These are phyloP conservation scores for Oryzias sinensis DNA, from an alignment of 2,797 vertebrate genomes.

Conservation along the genomic window DNA sequence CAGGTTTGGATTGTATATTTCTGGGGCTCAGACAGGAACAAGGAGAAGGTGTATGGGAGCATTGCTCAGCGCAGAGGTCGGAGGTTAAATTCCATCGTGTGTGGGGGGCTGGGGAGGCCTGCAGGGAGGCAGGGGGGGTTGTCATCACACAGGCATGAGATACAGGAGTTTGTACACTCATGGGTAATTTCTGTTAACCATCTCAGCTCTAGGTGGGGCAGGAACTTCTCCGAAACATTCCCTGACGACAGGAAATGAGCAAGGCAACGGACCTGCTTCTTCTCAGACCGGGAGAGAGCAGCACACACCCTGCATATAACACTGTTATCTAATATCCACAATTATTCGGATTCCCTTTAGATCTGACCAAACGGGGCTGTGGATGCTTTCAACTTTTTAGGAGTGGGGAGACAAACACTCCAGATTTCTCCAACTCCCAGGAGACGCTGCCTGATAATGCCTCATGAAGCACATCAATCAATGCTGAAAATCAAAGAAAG, in stretches of 20 bases:
- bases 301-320: slow-evolving; percentile 12
- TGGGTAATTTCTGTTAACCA: slow-evolving; percentile 46
- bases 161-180: slow-evolving; percentile 28
- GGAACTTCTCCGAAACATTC: slow-evolving; percentile 66
- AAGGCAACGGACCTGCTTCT: slow-evolving; percentile 27
- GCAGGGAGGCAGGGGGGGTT: slow-evolving; percentile 55
- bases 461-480: too few species aligned
- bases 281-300: slow-evolving; percentile 6
- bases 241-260: slow-evolving; percentile 70
- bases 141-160: slow-evolving; percentile 59
- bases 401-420: too few species aligned
- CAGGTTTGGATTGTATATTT: neutral
- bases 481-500: too few species aligned
- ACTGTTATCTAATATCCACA: slow-evolving; percentile 19
- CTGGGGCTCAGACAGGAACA: slow-evolving; percentile 18
- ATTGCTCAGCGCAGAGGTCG: slow-evolving; percentile 52
- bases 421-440: too few species aligned
- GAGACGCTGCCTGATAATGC: too few species aligned
- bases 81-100: slow-evolving; percentile 70
- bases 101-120: slow-evolving; percentile 54
- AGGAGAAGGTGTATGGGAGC: slow-evolving; percentile 46
- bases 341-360: neutral
- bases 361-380: too few species aligned
- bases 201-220: slow-evolving; percentile 67
- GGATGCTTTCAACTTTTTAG: too few species aligned